Evolutionary conservation across 2,888 invertebrate species (phyloP).

Genomic region (Drosophila meridiana): DNA sequence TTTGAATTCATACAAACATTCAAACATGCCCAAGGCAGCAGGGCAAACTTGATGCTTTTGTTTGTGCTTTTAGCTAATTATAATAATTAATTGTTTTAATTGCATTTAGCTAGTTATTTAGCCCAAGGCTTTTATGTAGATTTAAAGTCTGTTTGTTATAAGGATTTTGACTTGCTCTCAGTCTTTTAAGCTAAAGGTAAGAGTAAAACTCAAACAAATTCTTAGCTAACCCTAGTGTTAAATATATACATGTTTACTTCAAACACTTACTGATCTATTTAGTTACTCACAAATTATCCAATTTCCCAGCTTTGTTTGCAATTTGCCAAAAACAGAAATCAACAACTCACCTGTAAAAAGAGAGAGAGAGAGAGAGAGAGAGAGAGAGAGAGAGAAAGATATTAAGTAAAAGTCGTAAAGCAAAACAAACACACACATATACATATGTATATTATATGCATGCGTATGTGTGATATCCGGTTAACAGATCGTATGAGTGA

Average conservation of each 20-base stretch:
- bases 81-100: not conserved
- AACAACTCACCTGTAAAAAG: conserved; percentile 62
- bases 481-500: conserved; percentile 75
- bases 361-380: conserved; percentile 1
- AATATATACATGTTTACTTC: not conserved
- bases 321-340: conserved; percentile 1
- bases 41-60: not conserved
- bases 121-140: not conserved
- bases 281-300: conserved; percentile 1
- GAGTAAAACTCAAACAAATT: not conserved
- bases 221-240: not conserved
- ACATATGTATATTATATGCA: not conserved
- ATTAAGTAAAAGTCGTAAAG: conserved; percentile 16
- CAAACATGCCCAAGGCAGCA: not conserved
- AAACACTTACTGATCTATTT: not conserved
- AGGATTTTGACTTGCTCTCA: too few species aligned
- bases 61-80: not conserved
- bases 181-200: too few species aligned
- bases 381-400: conserved; percentile 6
- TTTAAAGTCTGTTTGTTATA: not conserved
- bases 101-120: not conserved
- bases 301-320: conserved; percentile 1
- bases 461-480: conserved; percentile 40
- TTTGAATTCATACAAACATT: not conserved
- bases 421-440: not conserved